Percentiles rank a stretch among this genome's conserved stretches.
Evolutionary conservation across 2,888 invertebrate species (phyloP).

Genomic region (Microctonus hyperodae): DNA sequence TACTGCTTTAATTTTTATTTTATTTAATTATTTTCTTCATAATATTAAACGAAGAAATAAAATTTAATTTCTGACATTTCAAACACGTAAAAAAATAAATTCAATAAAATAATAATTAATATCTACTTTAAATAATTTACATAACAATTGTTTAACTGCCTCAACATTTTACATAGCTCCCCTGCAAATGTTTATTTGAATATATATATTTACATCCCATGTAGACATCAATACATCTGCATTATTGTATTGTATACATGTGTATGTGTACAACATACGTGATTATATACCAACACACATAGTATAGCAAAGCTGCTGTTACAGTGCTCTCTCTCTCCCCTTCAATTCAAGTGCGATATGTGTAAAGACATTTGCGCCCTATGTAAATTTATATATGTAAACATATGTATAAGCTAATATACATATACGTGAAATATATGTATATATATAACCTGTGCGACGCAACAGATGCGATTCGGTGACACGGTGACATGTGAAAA

Average conservation of each 20-base stretch:
- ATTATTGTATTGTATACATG: too few relatives aligned
- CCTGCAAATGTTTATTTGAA: background rate
- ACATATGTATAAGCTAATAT: background rate
- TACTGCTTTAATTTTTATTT: too few relatives aligned
- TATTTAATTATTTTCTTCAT: too few relatives aligned
- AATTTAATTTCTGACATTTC: too few relatives aligned
- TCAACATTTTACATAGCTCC: background rate
- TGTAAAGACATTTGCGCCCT: conserved; percentile 22
- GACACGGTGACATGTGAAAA: conserved; percentile 50
- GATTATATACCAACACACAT: background rate
- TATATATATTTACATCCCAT: conserved; percentile 9
- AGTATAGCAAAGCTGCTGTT: conserved; percentile 15
- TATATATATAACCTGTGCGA: conserved; percentile 40
- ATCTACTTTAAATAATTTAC: background rate
- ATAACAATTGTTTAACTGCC: background rate
- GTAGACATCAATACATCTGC: too few relatives aligned
- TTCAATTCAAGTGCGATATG: background rate
- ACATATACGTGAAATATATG: background rate
- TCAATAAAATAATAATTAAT: background rate
- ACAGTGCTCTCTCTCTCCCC: conserved; percentile 11
- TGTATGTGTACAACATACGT: too few relatives aligned
- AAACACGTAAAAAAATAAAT: too few relatives aligned
- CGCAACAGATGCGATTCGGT: conserved; percentile 50
- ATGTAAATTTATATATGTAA: background rate
- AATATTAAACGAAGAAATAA: too few relatives aligned